phyloP scores from a whole-genome alignment of 2,888 invertebrate genomes.

The Hydroisotoma schaefferi region DNA sequence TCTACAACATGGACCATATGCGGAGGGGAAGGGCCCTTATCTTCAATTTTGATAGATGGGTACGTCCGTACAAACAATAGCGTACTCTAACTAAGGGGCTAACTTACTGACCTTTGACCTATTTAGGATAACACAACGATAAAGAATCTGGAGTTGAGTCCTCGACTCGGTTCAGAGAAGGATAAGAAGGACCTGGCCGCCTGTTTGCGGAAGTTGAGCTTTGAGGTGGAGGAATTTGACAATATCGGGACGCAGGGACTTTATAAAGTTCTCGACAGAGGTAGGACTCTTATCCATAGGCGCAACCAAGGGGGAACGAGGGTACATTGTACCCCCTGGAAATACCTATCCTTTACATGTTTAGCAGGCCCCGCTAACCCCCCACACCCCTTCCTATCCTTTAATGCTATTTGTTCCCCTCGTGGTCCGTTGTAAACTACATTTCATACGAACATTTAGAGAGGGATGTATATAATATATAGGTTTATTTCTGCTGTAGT shows the following conservation, averaged over 20 bases:
- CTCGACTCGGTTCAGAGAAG: constrained; percentile 40
- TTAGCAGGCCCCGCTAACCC: too few relatives aligned
- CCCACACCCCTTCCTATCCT: too few relatives aligned
- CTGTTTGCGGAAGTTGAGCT: constrained; percentile 33
- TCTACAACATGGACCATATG: constrained; percentile 40
- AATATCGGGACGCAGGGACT: constrained; percentile 35
- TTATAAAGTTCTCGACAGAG: constrained; percentile 21
- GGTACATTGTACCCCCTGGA: too few relatives aligned
- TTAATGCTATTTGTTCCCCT: too few relatives aligned
- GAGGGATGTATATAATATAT: background rate
- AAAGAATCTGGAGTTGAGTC: constrained; percentile 21
- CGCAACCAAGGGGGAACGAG: background rate
- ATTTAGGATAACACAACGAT: constrained; percentile 36
- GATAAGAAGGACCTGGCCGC: constrained; percentile 37
- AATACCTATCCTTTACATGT: too few relatives aligned
- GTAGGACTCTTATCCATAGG: constrained; percentile 20
- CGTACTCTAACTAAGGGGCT: background rate
- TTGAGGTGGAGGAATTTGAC: constrained; percentile 35
- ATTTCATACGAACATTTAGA: background rate
- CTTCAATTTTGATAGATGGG: constrained; percentile 44
- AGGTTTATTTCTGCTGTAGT: constrained; percentile 23
- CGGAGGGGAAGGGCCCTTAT: constrained; percentile 44
- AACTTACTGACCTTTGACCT: background rate
- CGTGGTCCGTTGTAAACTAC: too few relatives aligned
- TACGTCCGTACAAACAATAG: constrained; percentile 22